Percentiles rank a stretch among this genome's conserved stretches.
phyloP scores from a whole-genome alignment of 1,140 invertebrate species.

The Mercenaria mercenaria region DNA sequence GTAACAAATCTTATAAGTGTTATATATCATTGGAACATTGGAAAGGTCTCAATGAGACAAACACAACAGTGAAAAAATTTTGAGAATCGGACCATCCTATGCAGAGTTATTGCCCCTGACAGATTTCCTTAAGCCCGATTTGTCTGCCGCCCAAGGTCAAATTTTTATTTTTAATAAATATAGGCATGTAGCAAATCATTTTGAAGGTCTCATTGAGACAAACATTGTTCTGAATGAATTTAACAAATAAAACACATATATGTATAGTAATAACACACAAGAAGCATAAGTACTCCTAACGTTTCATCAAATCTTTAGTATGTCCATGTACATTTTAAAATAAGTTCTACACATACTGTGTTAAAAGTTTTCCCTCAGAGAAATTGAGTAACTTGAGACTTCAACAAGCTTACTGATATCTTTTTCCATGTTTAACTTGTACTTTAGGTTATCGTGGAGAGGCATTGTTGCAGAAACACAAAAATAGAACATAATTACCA shows the following conservation, averaged over 20 bases:
- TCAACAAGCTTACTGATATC: too few relatives aligned
- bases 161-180: not conserved
- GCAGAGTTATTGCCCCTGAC: slow-evolving; percentile 1
- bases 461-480: too few relatives aligned
- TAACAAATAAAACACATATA: not conserved
- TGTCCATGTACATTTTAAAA: too few relatives aligned
- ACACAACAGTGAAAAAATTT: not conserved
- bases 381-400: too few relatives aligned
- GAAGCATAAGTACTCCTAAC: too few relatives aligned
- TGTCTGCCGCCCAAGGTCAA: not conserved
- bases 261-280: not conserved
- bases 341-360: too few relatives aligned
- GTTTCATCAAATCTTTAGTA: too few relatives aligned
- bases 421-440: too few relatives aligned
- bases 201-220: not conserved
- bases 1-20: not conserved
- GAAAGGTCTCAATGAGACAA: slow-evolving; percentile 1
- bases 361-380: too few relatives aligned
- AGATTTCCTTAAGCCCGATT: not conserved
- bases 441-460: too few relatives aligned
- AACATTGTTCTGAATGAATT: not conserved
- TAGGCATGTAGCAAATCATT: not conserved
- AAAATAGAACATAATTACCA: too few relatives aligned
- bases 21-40: slow-evolving; percentile 11
- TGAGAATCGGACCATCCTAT: slow-evolving; percentile 4